Percentiles rank a stretch among this genome's conserved stretches.
Conservation (phyloP, 2,888 invertebrate species). For the Orthosia gracilis region DNA sequence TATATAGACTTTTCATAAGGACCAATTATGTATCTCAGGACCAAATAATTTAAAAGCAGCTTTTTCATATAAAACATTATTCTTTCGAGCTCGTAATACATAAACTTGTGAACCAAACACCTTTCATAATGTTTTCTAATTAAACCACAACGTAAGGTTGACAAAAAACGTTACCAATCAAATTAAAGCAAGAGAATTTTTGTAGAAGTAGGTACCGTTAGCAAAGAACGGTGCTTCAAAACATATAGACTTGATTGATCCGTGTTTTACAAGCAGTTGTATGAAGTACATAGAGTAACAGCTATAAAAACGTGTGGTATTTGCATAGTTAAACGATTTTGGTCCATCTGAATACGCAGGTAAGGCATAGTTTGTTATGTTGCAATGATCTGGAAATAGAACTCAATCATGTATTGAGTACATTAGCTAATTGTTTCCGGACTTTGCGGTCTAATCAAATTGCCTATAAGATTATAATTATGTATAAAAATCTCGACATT, state of each 20-base stretch:
- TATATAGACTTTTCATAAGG: neutral
- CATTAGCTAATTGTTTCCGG: slow-evolving; percentile 16
- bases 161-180: slow-evolving; percentile 20
- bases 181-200: slow-evolving; percentile 33
- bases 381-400: slow-evolving; percentile 3
- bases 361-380: slow-evolving; percentile 11
- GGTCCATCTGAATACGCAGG: neutral
- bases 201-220: slow-evolving; percentile 53
- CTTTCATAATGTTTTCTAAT: slow-evolving; percentile 32
- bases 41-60: slow-evolving; percentile 19
- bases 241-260: slow-evolving; percentile 48
- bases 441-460: neutral
- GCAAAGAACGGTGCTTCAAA: slow-evolving; percentile 49
- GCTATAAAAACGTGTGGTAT: slow-evolving; percentile 29
- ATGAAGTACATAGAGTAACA: slow-evolving; percentile 30
- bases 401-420: slow-evolving; percentile 3
- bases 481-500: no score
- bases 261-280: slow-evolving; percentile 59
- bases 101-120: slow-evolving; percentile 16
- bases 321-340: slow-evolving; percentile 20
- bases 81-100: slow-evolving; percentile 17
- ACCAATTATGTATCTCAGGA: slow-evolving; percentile 11
- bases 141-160: slow-evolving; percentile 21
- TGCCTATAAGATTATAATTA: neutral
- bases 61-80: slow-evolving; percentile 6